Percentiles rank a stretch among this genome's conserved stretches.
Conservation (phyloP, 2,797 vertebrate species). For the Antrozous pallidus region DNA sequence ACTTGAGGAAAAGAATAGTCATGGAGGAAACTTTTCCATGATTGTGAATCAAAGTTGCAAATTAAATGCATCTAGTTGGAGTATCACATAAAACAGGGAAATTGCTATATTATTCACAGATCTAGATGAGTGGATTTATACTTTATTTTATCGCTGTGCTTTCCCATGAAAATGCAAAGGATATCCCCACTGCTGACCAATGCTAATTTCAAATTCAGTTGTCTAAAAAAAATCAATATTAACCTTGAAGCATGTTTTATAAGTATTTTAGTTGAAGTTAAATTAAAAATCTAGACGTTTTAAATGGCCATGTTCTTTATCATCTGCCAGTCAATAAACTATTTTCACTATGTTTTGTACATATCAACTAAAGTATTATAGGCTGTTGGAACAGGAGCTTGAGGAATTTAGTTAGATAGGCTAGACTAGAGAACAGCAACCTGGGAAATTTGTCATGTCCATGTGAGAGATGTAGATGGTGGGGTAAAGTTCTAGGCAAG, state of each 20-base stretch:
- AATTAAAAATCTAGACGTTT: neutral
- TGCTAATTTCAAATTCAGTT: neutral
- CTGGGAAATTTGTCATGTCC: neutral
- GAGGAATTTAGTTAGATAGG: neutral
- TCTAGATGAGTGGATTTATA: neutral
- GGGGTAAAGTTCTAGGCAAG: neutral
- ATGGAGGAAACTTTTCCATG: neutral
- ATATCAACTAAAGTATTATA: neutral
- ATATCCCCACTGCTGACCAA: neutral
- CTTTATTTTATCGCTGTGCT: neutral
- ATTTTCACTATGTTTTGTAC: neutral
- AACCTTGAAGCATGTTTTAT: neutral
- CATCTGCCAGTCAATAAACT: neutral
- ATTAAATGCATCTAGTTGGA: neutral
- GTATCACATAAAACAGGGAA: neutral
- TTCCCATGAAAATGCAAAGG: neutral
- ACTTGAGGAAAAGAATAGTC: neutral
- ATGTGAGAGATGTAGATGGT: neutral
- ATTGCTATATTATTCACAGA: neutral
- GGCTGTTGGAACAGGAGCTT: neutral
- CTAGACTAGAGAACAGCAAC: neutral
- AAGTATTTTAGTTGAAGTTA: constrained; percentile 27
- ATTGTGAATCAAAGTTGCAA: neutral
- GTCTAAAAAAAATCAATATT: constrained; percentile 18
- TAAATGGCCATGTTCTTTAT: neutral